These are phyloP conservation scores for Criorhina ranunculi DNA, from an alignment of 2,888 invertebrate species.

Conservation along the genomic window DNA sequence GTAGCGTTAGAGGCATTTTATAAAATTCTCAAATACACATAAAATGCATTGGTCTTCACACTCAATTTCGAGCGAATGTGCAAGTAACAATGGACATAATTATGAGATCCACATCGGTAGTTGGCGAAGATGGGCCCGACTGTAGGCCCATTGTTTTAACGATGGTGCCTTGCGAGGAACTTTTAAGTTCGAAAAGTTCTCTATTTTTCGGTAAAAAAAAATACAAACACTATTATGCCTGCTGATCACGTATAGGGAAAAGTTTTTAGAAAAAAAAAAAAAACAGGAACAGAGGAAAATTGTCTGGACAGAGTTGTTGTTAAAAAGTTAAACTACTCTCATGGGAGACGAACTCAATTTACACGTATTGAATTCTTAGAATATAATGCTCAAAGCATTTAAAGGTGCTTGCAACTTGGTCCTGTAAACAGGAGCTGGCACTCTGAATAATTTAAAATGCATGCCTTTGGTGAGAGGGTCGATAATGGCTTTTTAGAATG, in stretches of 20 bases:
- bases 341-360: conserved; percentile 11
- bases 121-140: not conserved
- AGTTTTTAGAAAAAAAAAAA: conserved; percentile 8
- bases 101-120: conserved; percentile 36
- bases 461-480: not conserved
- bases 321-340: conserved; percentile 19
- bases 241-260: conserved; percentile 20
- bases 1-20: conserved; percentile 34
- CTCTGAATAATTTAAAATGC: not conserved
- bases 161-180: not conserved
- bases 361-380: not conserved
- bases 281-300: conserved; percentile 5
- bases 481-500: too few relatives aligned
- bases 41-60: conserved; percentile 37
- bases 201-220: not conserved
- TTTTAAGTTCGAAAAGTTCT: not conserved
- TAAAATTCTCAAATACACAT: conserved; percentile 59
- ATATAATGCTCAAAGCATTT: not conserved
- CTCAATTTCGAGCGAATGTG: conserved; percentile 35
- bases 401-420: conserved; percentile 5
- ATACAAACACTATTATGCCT: conserved; percentile 5
- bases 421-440: not conserved
- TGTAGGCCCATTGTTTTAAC: conserved; percentile 13
- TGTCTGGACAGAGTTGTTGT: conserved; percentile 10
- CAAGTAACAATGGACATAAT: conserved; percentile 52